A percentile compares a stretch with the other conserved stretches of the same genome.
Evolutionary conservation across 23 tunicate species (phyloP).

Genomic region (Trididemnum nubilum): DNA sequence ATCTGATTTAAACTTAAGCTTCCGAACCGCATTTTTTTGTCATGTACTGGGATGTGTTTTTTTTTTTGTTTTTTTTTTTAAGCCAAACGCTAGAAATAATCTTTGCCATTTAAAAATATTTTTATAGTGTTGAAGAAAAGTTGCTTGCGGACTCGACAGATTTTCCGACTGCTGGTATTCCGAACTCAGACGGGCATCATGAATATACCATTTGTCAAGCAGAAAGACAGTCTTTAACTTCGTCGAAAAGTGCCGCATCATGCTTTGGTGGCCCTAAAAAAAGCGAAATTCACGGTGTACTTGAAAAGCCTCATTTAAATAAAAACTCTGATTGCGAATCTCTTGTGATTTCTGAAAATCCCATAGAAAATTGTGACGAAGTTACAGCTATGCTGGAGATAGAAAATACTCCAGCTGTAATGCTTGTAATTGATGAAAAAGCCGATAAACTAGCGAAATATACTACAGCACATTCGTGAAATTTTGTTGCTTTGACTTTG

Average conservation of each 20-base stretch:
- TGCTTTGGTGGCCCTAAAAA: too few relatives aligned
- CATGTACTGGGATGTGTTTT: not conserved
- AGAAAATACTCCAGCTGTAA: too few relatives aligned
- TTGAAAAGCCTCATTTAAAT: not conserved
- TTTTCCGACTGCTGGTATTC: not conserved
- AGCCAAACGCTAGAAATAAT: not conserved
- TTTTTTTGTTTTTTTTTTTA: too few relatives aligned
- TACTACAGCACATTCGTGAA: too few relatives aligned
- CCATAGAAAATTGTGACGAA: not conserved
- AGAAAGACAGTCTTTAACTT: not conserved
- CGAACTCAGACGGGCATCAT: not conserved
- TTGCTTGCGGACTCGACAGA: not conserved
- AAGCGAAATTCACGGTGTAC: not conserved
- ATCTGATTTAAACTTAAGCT: too few relatives aligned
- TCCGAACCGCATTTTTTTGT: too few relatives aligned
- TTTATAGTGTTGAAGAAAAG: not conserved
- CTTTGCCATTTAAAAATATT: not conserved
- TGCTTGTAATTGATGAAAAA: too few relatives aligned
- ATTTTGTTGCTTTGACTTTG: too few relatives aligned
- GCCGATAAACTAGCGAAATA: too few relatives aligned
- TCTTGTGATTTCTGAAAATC: not conserved
- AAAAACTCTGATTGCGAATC: not conserved
- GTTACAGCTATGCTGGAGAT: not conserved
- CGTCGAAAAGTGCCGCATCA: not conserved
- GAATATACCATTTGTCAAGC: not conserved